Evolutionary conservation across 2,113 vertebrate genomes (phyloP).

Genomic region (Bubo scandiacus): DNA sequence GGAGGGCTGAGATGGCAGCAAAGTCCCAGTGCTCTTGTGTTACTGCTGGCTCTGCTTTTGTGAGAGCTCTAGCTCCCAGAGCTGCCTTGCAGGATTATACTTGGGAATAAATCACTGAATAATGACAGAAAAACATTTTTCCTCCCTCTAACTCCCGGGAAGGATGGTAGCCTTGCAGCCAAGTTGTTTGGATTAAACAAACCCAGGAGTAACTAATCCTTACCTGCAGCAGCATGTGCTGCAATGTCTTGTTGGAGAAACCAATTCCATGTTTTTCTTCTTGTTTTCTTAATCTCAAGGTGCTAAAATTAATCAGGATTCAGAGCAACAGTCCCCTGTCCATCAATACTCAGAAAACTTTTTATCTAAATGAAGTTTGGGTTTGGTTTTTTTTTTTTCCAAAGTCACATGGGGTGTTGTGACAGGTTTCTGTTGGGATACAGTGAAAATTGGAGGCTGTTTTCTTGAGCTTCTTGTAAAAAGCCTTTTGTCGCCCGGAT

Average conservation of each 20-base stretch:
- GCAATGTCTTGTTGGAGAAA: neutral
- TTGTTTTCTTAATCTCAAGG: neutral
- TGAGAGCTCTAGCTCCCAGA: neutral
- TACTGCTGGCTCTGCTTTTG: neutral
- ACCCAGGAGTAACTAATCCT: neutral
- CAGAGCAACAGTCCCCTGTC: neutral
- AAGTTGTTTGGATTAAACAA: neutral
- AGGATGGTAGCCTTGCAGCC: neutral
- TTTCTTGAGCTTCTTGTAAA: neutral
- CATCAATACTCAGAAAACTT: rapidly evolving
- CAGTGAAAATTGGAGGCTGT: neutral
- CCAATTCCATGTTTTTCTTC: neutral
- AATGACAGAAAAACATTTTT: rapidly evolving
- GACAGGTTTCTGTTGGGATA: neutral
- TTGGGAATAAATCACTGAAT: neutral
- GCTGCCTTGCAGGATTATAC: neutral
- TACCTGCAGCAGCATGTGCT: neutral
- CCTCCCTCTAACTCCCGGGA: neutral
- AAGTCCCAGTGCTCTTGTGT: neutral
- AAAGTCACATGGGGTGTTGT: neutral
- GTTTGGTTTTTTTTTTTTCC: neutral
- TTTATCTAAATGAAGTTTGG: neutral
- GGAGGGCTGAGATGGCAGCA: neutral
- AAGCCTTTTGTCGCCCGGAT: rapidly evolving
- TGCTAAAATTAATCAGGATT: neutral